Evolutionary conservation across 1,140 invertebrate genomes (phyloP), one percentile per base, ranked within the genome.

Genomic region (Cyclina sinensis): DNA sequence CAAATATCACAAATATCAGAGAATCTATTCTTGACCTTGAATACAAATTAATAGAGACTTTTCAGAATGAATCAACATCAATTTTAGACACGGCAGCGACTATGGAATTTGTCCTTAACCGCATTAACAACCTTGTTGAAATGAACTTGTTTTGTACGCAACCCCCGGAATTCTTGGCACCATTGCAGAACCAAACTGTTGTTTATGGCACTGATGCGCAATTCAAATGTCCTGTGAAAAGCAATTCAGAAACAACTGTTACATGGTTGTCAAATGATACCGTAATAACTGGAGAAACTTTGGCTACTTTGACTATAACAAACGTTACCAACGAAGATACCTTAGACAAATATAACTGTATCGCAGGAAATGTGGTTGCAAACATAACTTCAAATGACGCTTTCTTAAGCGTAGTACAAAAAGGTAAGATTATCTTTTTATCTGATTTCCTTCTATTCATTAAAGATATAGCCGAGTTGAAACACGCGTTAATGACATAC

Each of bases 331-430:
- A 48, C 9, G 12, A 27, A 9, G 81, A 84, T 48, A 12, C 59
- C 0, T 62, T 27, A 27, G 57, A 62, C 57, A 62, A 62, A 24
- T 62, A 62, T 24, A 48, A 73, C 24, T 84, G 81, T 48, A 43
- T 84, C 5, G 81, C 62, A 18, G 81, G 81, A 37, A 84, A 84
- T 27, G 30, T 84, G 12, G 62, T 84, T 3, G 81, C 81, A n/a
- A 84, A 84, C 21, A n/a, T 68, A 12, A 70, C 81, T 16, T 84
- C 65, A 27, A 5, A 37, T 3, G 65, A 70, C 39, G 65, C 32
- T 14, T 70, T 37, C 21, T 37, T 70, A 2, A 70, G 1, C 30
- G 37, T 70, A 4, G 65, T 70, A 2, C 0, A 4, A 2, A 1
- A 70, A 37, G 65, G 65, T 70, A 70, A 70, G 9, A 11, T 27